Conservation (phyloP, 1,140 invertebrate genomes). For the Oryzaephilus surinamensis region DNA sequence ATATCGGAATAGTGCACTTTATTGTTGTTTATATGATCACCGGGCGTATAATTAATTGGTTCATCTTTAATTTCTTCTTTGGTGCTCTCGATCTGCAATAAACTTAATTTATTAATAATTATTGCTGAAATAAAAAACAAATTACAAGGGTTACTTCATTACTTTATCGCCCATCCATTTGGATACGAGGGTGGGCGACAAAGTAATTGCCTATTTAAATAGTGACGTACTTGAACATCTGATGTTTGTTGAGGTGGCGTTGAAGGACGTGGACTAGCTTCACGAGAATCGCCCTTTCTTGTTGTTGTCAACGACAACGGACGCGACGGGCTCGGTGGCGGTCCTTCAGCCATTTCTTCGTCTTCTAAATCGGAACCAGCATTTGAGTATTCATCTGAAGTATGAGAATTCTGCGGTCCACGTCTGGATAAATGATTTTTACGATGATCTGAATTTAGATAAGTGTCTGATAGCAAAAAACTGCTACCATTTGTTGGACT, state of each 20-base stretch:
- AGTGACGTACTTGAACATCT: conserved; percentile 30
- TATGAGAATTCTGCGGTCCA: conserved; percentile 40
- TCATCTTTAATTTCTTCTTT: conserved; percentile 37
- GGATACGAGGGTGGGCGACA: not conserved
- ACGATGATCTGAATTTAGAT: conserved; percentile 41
- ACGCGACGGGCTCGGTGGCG: conserved; percentile 49
- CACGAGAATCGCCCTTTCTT: conserved; percentile 27
- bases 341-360: conserved; percentile 43
- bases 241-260: conserved; percentile 22
- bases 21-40: conserved; percentile 40
- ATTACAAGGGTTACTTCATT: too few species aligned
- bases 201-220: too few species aligned
- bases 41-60: conserved; percentile 41
- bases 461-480: conserved; percentile 41
- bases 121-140: conserved; percentile 10
- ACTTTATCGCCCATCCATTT: too few species aligned
- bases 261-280: conserved; percentile 31
- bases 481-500: conserved; percentile 47
- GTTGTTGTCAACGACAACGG: conserved; percentile 55
- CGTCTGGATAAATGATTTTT: conserved; percentile 39
- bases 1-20: conserved; percentile 34
- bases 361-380: conserved; percentile 52
- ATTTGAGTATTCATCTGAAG: conserved; percentile 49
- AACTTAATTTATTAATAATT: too few species aligned
- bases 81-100: conserved; percentile 25